Percentiles rank a stretch among this genome's conserved stretches.
Conservation (phyloP, 2,888 invertebrate species). For the Acrocera orbiculus region DNA sequence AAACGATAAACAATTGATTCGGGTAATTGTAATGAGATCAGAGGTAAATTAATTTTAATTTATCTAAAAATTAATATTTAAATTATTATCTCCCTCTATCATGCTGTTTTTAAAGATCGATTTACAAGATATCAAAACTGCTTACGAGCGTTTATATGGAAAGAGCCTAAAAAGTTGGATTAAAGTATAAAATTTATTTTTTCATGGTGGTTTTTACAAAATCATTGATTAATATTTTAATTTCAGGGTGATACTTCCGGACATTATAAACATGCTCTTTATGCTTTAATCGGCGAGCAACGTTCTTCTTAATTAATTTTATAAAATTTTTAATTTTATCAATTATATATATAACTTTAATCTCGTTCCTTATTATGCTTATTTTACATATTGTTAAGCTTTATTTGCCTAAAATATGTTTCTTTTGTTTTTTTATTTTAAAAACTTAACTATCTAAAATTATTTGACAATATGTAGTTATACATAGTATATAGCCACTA, state of each 20-base stretch:
- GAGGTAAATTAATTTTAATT: conserved; percentile 32
- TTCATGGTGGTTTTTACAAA: neutral
- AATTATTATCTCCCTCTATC: neutral
- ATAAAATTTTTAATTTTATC: too few relatives aligned
- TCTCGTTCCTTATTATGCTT: too few relatives aligned
- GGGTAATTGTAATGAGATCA: conserved; percentile 63
- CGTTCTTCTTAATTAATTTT: conserved; percentile 17
- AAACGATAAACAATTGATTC: conserved; percentile 68
- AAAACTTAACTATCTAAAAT: too few relatives aligned
- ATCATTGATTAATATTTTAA: conserved; percentile 2
- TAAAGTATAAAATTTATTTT: conserved; percentile 35
- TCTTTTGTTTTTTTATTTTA: too few relatives aligned
- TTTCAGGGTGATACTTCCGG: conserved; percentile 68
- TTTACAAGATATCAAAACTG: conserved; percentile 65
- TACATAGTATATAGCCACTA: too few relatives aligned
- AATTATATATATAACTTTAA: too few relatives aligned
- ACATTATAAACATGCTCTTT: conserved; percentile 67
- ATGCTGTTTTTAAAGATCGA: conserved; percentile 37
- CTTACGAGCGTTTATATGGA: conserved; percentile 55
- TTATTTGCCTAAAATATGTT: too few relatives aligned
- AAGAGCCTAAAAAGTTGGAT: conserved; percentile 64
- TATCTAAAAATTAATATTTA: neutral
- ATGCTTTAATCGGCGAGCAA: conserved; percentile 45
- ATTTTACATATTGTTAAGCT: too few relatives aligned
- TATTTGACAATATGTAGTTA: too few relatives aligned